Conservation (phyloP, 92 coral and sea anemone genomes). For the Muricea muricata region DNA sequence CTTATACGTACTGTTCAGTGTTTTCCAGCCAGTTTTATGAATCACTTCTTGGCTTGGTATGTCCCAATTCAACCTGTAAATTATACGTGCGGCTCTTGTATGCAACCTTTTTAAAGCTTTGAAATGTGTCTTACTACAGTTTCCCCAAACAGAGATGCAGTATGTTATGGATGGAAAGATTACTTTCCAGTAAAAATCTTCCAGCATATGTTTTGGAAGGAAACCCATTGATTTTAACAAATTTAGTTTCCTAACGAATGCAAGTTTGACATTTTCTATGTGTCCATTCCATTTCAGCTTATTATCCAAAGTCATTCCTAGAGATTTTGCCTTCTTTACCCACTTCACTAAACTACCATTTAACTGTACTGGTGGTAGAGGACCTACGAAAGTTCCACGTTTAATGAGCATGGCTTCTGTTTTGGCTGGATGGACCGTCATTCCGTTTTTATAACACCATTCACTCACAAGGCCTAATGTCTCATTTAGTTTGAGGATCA, state of each 20-base stretch:
- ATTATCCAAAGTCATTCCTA: conserved; percentile 14
- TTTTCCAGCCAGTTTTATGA: background rate
- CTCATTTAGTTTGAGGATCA: background rate
- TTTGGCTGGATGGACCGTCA: conserved; percentile 18
- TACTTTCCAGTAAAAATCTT: conserved; percentile 16
- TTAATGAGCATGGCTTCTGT: conserved; percentile 23
- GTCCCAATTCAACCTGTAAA: background rate
- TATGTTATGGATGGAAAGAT: conserved; percentile 20
- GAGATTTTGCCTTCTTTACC: conserved; percentile 16
- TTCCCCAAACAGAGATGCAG: conserved; percentile 6
- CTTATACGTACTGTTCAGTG: background rate
- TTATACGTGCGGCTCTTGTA: conserved; percentile 12
- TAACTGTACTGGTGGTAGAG: conserved; percentile 19
- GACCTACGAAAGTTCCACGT: conserved; percentile 10
- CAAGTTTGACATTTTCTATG: background rate
- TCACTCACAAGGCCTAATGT: background rate
- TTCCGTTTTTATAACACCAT: background rate
- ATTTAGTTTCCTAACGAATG: background rate
- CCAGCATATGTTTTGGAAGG: conserved; percentile 15
- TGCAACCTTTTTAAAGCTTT: conserved; percentile 10
- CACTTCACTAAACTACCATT: conserved; percentile 10
- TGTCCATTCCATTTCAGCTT: background rate
- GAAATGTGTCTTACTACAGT: background rate
- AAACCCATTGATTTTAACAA: conserved; percentile 8
- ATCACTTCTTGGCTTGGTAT: background rate